Conservation (phyloP, 2,113 vertebrate species). For the Numenius arquata region DNA sequence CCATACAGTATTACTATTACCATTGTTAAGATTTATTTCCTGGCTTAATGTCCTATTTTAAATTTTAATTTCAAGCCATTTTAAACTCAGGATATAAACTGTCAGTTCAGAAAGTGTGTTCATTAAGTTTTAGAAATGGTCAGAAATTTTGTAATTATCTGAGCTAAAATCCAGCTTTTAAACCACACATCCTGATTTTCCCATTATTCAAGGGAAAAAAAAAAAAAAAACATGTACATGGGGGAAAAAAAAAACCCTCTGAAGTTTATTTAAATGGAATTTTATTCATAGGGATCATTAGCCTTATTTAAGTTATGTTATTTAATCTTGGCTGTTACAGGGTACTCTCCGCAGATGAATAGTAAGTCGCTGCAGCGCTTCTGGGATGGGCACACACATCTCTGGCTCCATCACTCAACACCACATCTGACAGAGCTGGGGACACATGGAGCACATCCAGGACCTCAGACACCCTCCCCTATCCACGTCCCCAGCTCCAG, state of each 20-base stretch:
- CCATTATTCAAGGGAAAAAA: not conserved
- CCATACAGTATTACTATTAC: not conserved
- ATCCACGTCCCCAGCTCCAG: rapidly evolving
- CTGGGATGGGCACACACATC: rapidly evolving
- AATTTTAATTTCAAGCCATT: constrained; percentile 50
- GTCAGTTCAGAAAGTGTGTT: not conserved
- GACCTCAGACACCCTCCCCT: not conserved
- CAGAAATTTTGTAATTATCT: not conserved
- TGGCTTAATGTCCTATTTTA: constrained; percentile 14
- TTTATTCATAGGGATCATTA: not conserved
- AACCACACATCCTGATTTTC: not conserved
- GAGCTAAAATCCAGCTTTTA: not conserved
- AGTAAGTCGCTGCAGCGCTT: not conserved
- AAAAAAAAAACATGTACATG: not conserved
- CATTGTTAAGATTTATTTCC: constrained; percentile 41
- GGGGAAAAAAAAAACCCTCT: not conserved
- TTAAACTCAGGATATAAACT: not conserved
- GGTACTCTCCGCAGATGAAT: not conserved
- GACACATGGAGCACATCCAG: too few relatives aligned
- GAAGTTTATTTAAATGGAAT: not conserved
- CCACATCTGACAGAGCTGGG: not conserved
- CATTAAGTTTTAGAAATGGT: not conserved
- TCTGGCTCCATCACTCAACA: not conserved
- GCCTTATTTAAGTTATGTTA: not conserved
- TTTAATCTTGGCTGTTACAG: not conserved